phyloP scores from a whole-genome alignment of 2,888 invertebrate genomes.

The Melolontha melolontha region DNA sequence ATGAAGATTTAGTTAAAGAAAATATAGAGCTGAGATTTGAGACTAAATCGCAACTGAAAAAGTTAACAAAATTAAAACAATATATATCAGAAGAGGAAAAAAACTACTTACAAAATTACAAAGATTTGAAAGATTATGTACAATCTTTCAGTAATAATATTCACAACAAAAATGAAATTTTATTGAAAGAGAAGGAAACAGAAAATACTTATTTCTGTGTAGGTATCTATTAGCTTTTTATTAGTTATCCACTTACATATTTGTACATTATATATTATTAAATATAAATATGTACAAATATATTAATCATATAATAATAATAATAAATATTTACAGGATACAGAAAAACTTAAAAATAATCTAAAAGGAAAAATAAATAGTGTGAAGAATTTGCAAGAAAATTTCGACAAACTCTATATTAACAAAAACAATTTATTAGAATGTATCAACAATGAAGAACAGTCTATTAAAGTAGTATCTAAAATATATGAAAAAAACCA shows the following conservation, averaged over 20 bases:
- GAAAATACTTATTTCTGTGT: background rate
- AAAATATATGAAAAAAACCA: background rate
- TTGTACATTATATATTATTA: too few species aligned
- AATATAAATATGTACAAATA: too few species aligned
- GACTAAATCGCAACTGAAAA: background rate
- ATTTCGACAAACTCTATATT: background rate
- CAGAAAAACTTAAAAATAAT: background rate
- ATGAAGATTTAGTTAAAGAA: slow-evolving; percentile 1
- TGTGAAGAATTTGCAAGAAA: background rate
- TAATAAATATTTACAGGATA: too few species aligned
- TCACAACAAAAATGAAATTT: background rate
- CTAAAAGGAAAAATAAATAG: background rate
- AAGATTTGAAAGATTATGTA: background rate
- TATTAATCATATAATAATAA: too few species aligned
- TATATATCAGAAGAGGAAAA: background rate
- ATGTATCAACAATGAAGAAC: background rate
- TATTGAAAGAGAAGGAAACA: slow-evolving; percentile 5
- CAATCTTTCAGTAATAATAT: background rate
- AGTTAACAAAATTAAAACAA: background rate
- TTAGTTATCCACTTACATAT: background rate
- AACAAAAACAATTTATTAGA: background rate
- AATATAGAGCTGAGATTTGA: background rate
- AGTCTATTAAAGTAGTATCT: background rate
- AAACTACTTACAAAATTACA: background rate
- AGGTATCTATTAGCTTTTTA: slow-evolving; percentile 1